Evolutionary conservation across 2,888 invertebrate species (phyloP).

Genomic region (Morinoia aosen): DNA sequence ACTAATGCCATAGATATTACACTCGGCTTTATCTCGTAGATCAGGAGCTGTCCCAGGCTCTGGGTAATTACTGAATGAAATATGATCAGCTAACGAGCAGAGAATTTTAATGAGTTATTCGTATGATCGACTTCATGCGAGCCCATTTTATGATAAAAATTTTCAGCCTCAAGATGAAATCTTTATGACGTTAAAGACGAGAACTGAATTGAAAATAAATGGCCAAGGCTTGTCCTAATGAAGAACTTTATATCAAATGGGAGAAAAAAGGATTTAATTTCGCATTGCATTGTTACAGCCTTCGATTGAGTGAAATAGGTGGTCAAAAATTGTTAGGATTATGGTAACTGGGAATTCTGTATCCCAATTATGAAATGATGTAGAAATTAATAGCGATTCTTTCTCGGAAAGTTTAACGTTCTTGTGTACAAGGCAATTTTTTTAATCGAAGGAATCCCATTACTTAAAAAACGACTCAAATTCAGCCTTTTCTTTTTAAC

Average conservation of each 20-base stretch:
- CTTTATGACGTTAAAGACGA: background rate
- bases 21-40: constrained; percentile 6
- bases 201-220: background rate
- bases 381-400: too few relatives aligned
- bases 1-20: background rate
- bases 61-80: constrained; percentile 12
- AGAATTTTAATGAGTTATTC: constrained; percentile 42
- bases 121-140: background rate
- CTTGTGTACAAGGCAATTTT: too few relatives aligned
- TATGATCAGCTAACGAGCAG: constrained; percentile 12
- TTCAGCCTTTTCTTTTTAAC: too few relatives aligned
- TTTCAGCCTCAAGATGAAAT: background rate
- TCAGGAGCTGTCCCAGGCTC: background rate
- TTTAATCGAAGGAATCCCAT: too few relatives aligned
- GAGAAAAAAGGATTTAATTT: background rate
- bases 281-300: background rate
- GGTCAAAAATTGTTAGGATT: too few relatives aligned
- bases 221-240: background rate
- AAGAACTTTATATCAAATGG: background rate
- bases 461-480: too few relatives aligned
- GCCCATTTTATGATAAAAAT: background rate
- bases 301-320: too few relatives aligned
- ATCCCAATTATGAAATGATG: too few relatives aligned
- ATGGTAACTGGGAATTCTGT: too few relatives aligned
- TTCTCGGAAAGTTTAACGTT: too few relatives aligned